A percentile compares a stretch with the other conserved stretches of the same genome.
Conservation (phyloP, 2,888 invertebrate species). For the Apodemia hepburni region DNA sequence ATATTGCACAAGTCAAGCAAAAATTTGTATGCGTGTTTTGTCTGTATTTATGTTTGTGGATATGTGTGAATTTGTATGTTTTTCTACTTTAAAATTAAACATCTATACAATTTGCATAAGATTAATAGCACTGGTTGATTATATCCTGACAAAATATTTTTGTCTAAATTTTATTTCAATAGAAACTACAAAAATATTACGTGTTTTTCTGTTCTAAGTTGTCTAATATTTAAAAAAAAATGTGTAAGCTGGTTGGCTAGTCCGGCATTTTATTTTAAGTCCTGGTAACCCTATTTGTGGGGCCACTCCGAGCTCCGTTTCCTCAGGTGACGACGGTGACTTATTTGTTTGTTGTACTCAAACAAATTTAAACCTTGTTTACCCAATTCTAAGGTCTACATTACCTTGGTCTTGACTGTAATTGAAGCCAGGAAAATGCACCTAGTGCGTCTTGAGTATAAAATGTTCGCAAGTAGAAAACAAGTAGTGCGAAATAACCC, state of each 20-base stretch:
- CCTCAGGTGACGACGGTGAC: constrained; percentile 65
- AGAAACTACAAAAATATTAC: too few relatives aligned
- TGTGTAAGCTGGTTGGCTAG: neutral
- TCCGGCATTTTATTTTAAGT: neutral
- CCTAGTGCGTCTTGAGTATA: constrained; percentile 56
- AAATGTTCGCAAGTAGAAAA: constrained; percentile 55
- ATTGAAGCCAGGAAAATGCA: constrained; percentile 62
- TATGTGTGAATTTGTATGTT: too few relatives aligned
- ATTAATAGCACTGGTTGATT: too few relatives aligned
- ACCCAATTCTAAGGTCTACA: constrained; percentile 36
- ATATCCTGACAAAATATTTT: too few relatives aligned
- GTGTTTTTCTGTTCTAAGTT: too few relatives aligned
- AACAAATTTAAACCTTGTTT: constrained; percentile 41
- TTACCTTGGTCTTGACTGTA: constrained; percentile 37
- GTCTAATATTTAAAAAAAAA: too few relatives aligned
- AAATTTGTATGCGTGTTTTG: too few relatives aligned
- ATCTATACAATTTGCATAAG: too few relatives aligned
- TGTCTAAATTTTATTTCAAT: too few relatives aligned
- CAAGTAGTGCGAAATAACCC: constrained; percentile 55
- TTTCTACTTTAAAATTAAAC: too few relatives aligned
- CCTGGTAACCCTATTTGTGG: neutral
- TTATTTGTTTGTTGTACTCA: constrained; percentile 46
- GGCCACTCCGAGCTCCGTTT: constrained; percentile 47
- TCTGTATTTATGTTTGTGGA: too few relatives aligned
- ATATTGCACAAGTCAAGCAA: too few relatives aligned